Evolutionary conservation across 1,140 invertebrate species (phyloP).

Genomic region (Drosophila persimilis): DNA sequence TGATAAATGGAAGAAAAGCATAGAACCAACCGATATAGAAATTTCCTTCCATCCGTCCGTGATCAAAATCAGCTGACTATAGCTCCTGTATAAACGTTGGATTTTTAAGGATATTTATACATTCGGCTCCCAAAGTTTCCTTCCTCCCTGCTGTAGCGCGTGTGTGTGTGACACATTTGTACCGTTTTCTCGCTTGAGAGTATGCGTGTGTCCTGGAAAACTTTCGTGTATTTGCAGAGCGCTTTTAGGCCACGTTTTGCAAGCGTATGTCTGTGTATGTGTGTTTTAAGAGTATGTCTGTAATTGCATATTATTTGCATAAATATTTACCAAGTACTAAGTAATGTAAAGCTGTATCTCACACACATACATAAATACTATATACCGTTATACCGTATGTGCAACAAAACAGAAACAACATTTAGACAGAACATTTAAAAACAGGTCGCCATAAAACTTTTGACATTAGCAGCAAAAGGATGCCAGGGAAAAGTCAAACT

Average conservation of each 20-base stretch:
- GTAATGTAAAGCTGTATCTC: conserved; percentile 28
- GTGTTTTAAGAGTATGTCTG: conserved; percentile 18
- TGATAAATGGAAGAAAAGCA: too few species aligned
- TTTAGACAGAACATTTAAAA: conserved; percentile 36
- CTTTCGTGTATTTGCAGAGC: conserved; percentile 63
- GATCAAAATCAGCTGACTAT: too few species aligned
- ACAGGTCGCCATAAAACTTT: conserved; percentile 49
- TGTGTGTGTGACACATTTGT: conserved; percentile 57
- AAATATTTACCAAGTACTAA: conserved; percentile 72
- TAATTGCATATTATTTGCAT: conserved; percentile 80
- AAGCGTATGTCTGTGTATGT: conserved; percentile 1
- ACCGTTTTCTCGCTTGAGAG: conserved; percentile 4
- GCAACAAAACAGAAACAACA: conserved; percentile 14
- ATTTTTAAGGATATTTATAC: too few species aligned
- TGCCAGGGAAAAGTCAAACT: conserved; percentile 29
- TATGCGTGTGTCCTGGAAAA: conserved; percentile 60
- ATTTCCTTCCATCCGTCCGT: too few species aligned
- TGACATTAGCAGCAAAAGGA: conserved; percentile 31
- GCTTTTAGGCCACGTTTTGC: conserved; percentile 53
- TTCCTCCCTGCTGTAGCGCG: conserved; percentile 3
- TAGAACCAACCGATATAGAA: too few species aligned
- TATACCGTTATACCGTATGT: neutral
- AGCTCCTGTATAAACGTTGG: too few species aligned
- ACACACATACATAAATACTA: neutral
- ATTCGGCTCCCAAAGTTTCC: conserved; percentile 1